Evolutionary conservation across 2,113 vertebrate species (phyloP), one percentile per base, ranked within the genome.

Genomic region (Tychaedon coryphoeus): DNA sequence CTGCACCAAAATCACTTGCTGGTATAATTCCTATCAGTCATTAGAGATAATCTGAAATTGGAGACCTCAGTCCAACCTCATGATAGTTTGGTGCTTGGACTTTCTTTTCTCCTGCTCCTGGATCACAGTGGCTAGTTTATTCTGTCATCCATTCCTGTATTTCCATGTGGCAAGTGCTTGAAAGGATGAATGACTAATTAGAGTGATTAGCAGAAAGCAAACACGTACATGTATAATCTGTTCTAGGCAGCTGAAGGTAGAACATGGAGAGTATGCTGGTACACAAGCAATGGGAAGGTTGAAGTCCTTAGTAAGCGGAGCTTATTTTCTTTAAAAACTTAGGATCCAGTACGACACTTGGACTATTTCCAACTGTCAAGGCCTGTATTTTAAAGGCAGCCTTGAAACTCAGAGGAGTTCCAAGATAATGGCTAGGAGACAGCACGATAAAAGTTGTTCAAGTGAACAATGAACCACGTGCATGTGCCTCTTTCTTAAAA

Each of bases 271-370:
- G 25, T 34, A 16, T 34, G 43, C 31, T 50, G 26, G 24, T 47
- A 54, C 33, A 58, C 7, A 26, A 47, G 53, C 54, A 87, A 48
- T 0, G 0, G 26, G 8, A 67, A 51, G 2, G 33, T 3, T 57
- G 13, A 65, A 78, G 22, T 33, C 20, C 29, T 66, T 47, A 40
- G 10, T 36, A 73, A 71, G 29, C 8, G 6, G 25, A 62, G 36
- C 19, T 45, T 61, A 53, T 75, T 86, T 82, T 36, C 56, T 70
- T 73, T 78, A 22, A 45, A 88, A 88, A 23, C 10, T 71, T 34
- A 34, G 31, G 45, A 85, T 33, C 13, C 12, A 45, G 36, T 74
- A 53, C 5, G 11, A 62, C 14, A 36, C 14, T 29, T 47, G 26
- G 36, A 17, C 20, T 76, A 17, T 22, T 57, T 71, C 43, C 47